Evolutionary conservation across 2,888 invertebrate species (phyloP).

Genomic region (Spialia ferax): DNA sequence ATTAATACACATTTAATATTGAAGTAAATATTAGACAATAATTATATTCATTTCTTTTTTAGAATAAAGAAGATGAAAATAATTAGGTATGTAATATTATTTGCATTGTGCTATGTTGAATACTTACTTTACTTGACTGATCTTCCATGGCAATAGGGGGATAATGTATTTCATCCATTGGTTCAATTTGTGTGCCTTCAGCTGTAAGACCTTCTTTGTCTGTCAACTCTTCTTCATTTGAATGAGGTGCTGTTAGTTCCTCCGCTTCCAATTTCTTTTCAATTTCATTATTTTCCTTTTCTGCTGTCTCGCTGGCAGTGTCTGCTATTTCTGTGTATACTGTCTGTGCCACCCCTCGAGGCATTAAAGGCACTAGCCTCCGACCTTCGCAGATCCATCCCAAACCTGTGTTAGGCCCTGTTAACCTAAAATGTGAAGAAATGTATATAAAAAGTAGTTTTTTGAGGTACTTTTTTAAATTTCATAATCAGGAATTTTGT

Average conservation of each 20-base stretch:
- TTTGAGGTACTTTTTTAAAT: too few species aligned
- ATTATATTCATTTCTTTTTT: too few species aligned
- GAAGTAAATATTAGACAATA: too few species aligned
- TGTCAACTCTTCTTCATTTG: slow-evolving; percentile 66
- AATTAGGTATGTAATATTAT: neutral
- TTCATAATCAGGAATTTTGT: too few species aligned
- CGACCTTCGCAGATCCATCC: slow-evolving; percentile 97
- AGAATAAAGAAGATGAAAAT: too few species aligned
- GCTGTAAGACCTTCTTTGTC: slow-evolving; percentile 69
- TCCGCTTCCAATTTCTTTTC: slow-evolving; percentile 72
- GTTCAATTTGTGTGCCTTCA: slow-evolving; percentile 62
- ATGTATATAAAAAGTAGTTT: too few species aligned
- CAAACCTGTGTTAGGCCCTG: slow-evolving; percentile 89
- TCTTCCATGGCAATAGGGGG: slow-evolving; percentile 81
- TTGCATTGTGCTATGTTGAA: neutral
- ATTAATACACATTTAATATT: too few species aligned
- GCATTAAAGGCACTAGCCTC: slow-evolving; percentile 93
- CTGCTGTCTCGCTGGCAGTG: slow-evolving; percentile 87
- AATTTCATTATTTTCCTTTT: slow-evolving; percentile 72
- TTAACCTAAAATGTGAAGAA: slow-evolving; percentile 74
- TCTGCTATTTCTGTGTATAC: slow-evolving; percentile 94
- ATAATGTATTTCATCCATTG: slow-evolving; percentile 64
- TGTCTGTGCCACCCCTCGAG: slow-evolving; percentile 94
- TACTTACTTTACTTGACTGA: slow-evolving; percentile 69
- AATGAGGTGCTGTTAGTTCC: slow-evolving; percentile 67